Evolutionary conservation across 2,113 vertebrate genomes (phyloP).

Genomic region (Gallinago media): DNA sequence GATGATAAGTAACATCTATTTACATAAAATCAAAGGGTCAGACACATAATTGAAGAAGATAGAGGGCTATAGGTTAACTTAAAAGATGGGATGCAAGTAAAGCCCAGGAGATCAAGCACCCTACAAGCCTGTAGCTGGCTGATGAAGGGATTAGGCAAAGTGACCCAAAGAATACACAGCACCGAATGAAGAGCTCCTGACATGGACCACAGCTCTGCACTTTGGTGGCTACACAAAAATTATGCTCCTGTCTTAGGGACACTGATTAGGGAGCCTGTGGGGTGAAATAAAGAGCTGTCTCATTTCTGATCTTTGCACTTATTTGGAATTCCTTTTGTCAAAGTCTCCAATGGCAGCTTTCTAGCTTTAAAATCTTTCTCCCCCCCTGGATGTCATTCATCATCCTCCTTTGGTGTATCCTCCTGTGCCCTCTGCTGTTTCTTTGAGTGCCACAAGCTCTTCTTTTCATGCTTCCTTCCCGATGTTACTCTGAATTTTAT

Average conservation of each 20-base stretch:
- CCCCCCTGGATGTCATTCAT: not conserved
- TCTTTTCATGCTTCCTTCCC: not conserved
- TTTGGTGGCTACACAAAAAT: not conserved
- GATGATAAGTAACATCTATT: not conserved
- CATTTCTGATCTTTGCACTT: not conserved
- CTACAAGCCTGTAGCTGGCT: not conserved
- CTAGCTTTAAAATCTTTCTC: not conserved
- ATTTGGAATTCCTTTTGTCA: not conserved
- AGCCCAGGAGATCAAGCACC: not conserved
- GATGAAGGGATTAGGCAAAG: not conserved
- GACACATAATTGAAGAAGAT: not conserved
- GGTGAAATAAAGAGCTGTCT: not conserved
- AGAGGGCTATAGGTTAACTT: not conserved
- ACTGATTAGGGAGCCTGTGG: not conserved
- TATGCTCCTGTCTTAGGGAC: not conserved
- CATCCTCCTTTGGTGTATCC: not conserved
- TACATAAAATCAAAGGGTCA: not conserved
- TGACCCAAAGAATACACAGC: accelerated
- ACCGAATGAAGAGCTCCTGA: not conserved
- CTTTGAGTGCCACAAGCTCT: not conserved
- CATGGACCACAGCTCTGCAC: not conserved
- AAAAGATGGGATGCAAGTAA: not conserved
- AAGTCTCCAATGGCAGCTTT: not conserved
- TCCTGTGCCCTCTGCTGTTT: not conserved
- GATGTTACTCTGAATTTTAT: not conserved